phyloP scores from a whole-genome alignment of 2,797 vertebrate species.

The Uromys caudimaculatus region DNA sequence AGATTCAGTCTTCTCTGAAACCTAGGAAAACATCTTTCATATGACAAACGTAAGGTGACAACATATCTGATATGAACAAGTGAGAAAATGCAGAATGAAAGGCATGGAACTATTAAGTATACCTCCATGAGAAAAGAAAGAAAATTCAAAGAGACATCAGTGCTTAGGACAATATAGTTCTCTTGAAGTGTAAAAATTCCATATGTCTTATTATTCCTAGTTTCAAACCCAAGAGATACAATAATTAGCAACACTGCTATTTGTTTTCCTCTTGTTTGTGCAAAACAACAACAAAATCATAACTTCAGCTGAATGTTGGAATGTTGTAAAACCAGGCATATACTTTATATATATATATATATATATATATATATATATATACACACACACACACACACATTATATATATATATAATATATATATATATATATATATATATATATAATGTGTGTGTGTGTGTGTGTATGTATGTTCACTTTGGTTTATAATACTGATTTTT shows the following conservation, averaged over 20 bases:
- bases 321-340: not conserved
- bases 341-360: not conserved
- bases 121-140: not conserved
- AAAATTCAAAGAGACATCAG: not conserved
- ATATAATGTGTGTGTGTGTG: no score
- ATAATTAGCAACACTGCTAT: not conserved
- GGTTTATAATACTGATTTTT: constrained; percentile 12
- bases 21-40: not conserved
- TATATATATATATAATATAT: not conserved
- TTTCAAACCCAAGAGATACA: constrained; percentile 2
- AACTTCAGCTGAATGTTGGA: not conserved
- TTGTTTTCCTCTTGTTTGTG: not conserved
- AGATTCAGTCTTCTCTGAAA: not conserved
- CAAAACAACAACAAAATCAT: not conserved
- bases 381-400: no score
- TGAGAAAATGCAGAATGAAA: not conserved
- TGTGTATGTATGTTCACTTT: not conserved
- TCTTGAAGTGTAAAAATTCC: not conserved
- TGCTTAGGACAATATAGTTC: not conserved
- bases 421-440: no score
- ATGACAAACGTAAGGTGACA: not conserved
- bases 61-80: not conserved
- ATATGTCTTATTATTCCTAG: not conserved
- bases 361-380: not conserved
- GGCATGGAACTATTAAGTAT: not conserved